These are phyloP conservation scores for Xiphophorus maculatus DNA, from an alignment of 2,113 vertebrate genomes.

Conservation along the genomic window DNA sequence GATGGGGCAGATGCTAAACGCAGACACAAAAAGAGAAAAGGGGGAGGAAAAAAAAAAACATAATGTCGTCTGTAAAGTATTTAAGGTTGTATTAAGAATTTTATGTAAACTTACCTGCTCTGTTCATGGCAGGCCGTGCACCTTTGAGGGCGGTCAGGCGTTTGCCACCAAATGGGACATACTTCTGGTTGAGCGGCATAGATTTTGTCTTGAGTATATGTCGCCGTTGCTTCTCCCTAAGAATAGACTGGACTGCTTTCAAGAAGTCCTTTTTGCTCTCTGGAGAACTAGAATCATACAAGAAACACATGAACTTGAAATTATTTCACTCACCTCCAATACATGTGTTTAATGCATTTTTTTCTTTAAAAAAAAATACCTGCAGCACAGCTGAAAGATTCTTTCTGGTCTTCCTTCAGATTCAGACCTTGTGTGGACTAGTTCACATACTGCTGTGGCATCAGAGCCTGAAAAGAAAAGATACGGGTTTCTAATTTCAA, in stretches of 20 bases:
- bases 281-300: slow-evolving; percentile 81
- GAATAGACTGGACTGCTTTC: slow-evolving; percentile 91
- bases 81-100: not conserved
- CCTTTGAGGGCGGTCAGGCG: slow-evolving; percentile 94
- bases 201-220: slow-evolving; percentile 95
- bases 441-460: slow-evolving; percentile 88
- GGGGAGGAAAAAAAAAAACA: not conserved
- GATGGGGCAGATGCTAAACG: slow-evolving; percentile 89
- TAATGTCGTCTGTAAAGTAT: not conserved
- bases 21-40: not conserved
- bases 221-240: slow-evolving; percentile 92
- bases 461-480: slow-evolving; percentile 83
- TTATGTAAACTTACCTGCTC: slow-evolving; percentile 85
- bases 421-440: slow-evolving; percentile 93
- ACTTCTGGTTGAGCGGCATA: slow-evolving; percentile 91
- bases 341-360: not conserved
- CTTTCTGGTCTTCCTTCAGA: slow-evolving; percentile 96
- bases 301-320: not conserved
- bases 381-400: slow-evolving; percentile 95
- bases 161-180: slow-evolving; percentile 95
- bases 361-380: too few relatives aligned
- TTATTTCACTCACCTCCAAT: not conserved
- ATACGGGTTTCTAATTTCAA: not conserved
- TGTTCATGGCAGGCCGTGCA: slow-evolving; percentile 86
- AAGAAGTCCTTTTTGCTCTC: slow-evolving; percentile 95